Conservation (phyloP, 2,888 invertebrate genomes). For the Pilophorus perplexus region DNA sequence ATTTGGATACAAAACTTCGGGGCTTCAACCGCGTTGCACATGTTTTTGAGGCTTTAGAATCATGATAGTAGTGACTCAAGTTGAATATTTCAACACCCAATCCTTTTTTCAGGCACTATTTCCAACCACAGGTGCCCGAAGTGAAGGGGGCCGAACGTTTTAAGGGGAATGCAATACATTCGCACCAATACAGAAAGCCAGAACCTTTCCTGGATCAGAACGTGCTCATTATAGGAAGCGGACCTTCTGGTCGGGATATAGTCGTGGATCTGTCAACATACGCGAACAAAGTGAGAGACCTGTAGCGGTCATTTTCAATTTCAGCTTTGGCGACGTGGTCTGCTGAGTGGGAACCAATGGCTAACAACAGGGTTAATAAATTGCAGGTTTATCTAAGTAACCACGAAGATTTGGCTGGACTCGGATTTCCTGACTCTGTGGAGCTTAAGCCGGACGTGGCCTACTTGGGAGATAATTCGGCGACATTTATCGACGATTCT, state of each 20-base stretch:
- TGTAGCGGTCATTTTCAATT: not conserved
- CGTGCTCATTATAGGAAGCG: conserved; percentile 81
- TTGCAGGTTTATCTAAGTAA: conserved; percentile 48
- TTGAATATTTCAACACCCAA: no score
- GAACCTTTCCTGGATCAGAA: conserved; percentile 63
- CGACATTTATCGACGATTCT: conserved; percentile 61
- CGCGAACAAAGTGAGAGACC: not conserved
- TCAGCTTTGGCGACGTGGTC: not conserved
- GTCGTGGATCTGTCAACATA: conserved; percentile 65
- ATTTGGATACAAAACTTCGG: no score
- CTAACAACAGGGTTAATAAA: no score
- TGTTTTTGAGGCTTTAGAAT: no score
- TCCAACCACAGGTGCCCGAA: conserved; percentile 68
- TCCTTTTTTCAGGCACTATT: conserved; percentile 64
- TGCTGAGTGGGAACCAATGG: not conserved
- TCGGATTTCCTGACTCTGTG: conserved; percentile 55
- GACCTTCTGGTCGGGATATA: conserved; percentile 80
- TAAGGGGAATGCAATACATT: conserved; percentile 68
- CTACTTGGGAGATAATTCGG: conserved; percentile 53
- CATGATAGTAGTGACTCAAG: no score
- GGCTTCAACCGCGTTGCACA: no score
- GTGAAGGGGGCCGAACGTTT: conserved; percentile 67
- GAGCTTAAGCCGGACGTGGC: conserved; percentile 56
- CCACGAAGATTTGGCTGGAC: conserved; percentile 41
- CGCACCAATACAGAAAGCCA: conserved; percentile 78